Percentiles rank a stretch among this genome's conserved stretches.
phyloP scores from a whole-genome alignment of 2,113 vertebrate species.

The Lophochroa leadbeateri region DNA sequence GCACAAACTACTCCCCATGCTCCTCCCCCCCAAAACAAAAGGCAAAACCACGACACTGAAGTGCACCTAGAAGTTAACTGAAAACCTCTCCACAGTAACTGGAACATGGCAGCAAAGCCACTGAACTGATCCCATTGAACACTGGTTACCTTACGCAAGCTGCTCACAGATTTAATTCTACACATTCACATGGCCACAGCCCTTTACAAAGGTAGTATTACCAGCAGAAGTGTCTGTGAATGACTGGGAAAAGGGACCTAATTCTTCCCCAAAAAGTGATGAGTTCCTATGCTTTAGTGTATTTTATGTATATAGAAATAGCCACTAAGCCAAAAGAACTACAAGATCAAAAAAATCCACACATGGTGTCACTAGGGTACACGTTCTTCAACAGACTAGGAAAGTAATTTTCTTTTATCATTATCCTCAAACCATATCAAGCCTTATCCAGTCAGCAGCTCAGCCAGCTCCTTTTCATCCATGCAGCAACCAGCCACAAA shows the following conservation, averaged over 20 bases:
- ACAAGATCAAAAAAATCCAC: background rate
- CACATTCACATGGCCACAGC: background rate
- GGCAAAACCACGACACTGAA: background rate
- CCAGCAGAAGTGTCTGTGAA: background rate
- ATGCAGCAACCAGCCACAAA: background rate
- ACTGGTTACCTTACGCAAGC: background rate
- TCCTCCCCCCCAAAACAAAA: background rate
- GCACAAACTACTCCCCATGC: no score
- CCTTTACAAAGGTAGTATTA: background rate
- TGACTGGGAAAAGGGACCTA: background rate
- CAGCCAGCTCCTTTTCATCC: background rate
- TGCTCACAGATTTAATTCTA: background rate
- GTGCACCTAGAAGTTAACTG: background rate
- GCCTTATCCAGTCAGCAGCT: background rate
- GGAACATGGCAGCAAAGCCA: accelerated
- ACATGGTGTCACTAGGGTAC: background rate
- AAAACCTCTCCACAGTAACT: background rate
- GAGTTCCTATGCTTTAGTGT: background rate
- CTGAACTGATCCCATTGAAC: accelerated
- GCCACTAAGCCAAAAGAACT: background rate
- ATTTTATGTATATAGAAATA: background rate
- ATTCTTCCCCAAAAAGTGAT: background rate
- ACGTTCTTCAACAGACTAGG: background rate
- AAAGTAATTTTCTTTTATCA: background rate
- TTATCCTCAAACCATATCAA: background rate